Percentiles rank a stretch among this genome's conserved stretches.
These are phyloP conservation scores for Steinernema scapterisci DNA, from an alignment of 2,888 invertebrate species.

Conservation along the genomic window DNA sequence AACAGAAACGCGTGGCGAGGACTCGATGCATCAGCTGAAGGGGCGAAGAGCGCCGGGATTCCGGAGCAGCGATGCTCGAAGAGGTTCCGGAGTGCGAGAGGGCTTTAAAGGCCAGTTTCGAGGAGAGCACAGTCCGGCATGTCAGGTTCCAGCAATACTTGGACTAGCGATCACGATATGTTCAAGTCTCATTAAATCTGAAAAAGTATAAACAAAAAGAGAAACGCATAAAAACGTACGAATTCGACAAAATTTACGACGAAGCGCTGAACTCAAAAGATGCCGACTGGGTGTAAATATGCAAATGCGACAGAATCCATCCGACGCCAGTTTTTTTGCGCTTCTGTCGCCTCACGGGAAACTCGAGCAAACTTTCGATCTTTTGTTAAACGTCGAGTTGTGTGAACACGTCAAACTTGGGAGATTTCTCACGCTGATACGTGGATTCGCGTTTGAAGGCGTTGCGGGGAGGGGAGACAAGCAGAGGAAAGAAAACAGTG, in stretches of 20 bases:
- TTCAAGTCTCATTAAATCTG: no score
- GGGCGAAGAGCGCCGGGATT: background rate
- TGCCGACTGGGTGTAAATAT: background rate
- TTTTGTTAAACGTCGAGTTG: background rate
- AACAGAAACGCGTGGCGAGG: slow-evolving; percentile 7
- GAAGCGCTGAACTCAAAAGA: no score
- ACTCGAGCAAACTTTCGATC: background rate
- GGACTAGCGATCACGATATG: no score
- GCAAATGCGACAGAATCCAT: background rate
- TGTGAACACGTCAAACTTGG: background rate
- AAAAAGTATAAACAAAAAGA: no score
- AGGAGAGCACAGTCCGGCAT: no score
- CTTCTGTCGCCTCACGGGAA: background rate
- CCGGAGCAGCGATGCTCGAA: background rate
- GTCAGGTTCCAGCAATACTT: no score
- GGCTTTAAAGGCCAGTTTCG: background rate
- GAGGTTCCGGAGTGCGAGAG: background rate
- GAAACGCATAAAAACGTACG: no score
- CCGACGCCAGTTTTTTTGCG: background rate
- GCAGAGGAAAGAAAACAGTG: background rate
- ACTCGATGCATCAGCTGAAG: background rate
- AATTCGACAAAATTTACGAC: no score
- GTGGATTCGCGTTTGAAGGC: background rate
- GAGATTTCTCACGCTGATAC: background rate
- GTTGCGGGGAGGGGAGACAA: background rate